Percentiles rank a stretch among this genome's conserved stretches.
Conservation (phyloP, 2,113 vertebrate genomes). For the Ginglymostoma cirratum region DNA sequence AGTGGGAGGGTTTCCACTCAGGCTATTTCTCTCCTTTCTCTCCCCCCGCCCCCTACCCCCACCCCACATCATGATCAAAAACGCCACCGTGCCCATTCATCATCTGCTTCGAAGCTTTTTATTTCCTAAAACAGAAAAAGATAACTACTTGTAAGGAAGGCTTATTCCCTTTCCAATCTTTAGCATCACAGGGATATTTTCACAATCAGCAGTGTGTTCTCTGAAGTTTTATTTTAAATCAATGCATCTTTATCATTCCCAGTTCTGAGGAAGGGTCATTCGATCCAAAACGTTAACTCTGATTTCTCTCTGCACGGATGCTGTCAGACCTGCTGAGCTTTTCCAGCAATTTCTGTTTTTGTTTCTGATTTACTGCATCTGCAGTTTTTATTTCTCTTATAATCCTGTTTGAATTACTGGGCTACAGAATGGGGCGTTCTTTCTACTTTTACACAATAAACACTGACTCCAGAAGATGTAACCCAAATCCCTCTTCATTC, state of each 20-base stretch:
- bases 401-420: neutral
- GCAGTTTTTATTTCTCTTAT: too few relatives aligned
- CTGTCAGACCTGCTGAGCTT: too few relatives aligned
- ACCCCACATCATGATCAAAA: neutral
- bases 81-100: neutral
- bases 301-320: too few relatives aligned
- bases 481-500: neutral
- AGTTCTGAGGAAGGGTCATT: too few relatives aligned
- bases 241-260: neutral
- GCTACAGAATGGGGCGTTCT: neutral
- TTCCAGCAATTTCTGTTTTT: too few relatives aligned
- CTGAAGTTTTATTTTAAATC: neutral
- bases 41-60: neutral
- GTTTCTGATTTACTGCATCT: too few relatives aligned
- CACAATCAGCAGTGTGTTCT: neutral
- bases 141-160: neutral
- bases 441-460: too few relatives aligned
- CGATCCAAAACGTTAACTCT: too few relatives aligned
- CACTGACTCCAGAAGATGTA: neutral
- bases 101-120: neutral
- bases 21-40: neutral
- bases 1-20: neutral
- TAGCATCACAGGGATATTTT: neutral
- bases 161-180: neutral
- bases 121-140: neutral